Evolutionary conservation across 2,113 vertebrate species (phyloP), one percentile per base, ranked within the genome.

Genomic region (Perca flavescens): DNA sequence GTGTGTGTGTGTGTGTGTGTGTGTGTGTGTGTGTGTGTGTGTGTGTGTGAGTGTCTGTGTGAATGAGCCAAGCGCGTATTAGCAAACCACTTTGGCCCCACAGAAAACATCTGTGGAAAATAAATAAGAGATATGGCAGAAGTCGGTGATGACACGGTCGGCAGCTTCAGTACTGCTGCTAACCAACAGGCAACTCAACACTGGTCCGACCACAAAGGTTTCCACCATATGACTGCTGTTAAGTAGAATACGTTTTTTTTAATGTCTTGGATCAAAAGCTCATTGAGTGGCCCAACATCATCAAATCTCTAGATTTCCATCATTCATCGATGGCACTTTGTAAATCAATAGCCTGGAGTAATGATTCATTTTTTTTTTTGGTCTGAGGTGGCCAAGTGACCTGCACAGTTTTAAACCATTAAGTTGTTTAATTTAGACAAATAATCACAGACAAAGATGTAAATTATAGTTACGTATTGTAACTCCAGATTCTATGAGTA

Each of bases 21-120:
- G 25, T 25, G 25, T 25, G 25, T 25, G 25, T 25, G 25, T 25
- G 25, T 25, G 25, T 25, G 25, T 25, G 25, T 28, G 28, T 28
- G 28, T 28, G 28, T 28, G 28, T 28, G 62, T 75, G 11, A 25
- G 25, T 77, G 78, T 86, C 61, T 36, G 69, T 65, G 64, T 77
- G 82, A 60, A 22, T 77, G 60, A 49, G 53, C 56, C 62, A 25
- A 63, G 54, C 36, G n/a, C 22, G 47, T 43, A 25, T 66, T 61
- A 77, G 52, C 2, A 6, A 67, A 61, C 62, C n/a, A 46, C 40
- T 43, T 62, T 64, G 19, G 40, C 46, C 54, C 56, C 22, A 16
- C 3, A 17, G 28, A 36, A 6, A 64, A 46, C 17, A 16, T 46
- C 21, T 40, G 6, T 21, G 46, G 52, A 40, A 74, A 46, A 31